A percentile compares a stretch with the other conserved stretches of the same genome.
These are phyloP conservation scores for Brevimyrus niger DNA, from an alignment of 2,113 vertebrate species.

Conservation along the genomic window DNA sequence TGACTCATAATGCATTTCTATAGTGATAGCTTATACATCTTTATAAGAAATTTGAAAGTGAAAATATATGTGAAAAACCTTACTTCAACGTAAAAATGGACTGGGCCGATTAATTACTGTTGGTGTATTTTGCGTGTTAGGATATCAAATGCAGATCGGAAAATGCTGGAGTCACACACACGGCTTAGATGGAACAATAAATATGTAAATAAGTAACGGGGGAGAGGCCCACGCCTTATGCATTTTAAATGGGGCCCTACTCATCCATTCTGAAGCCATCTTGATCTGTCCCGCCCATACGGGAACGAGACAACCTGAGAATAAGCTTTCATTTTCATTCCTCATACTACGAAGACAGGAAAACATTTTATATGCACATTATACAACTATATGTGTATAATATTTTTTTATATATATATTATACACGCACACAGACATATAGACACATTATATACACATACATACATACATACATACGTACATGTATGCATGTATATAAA, in stretches of 20 bases:
- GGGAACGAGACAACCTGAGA: background rate
- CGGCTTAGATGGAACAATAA: background rate
- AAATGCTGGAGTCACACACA: background rate
- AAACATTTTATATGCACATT: background rate
- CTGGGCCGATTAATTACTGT: background rate
- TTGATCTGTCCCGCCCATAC: background rate
- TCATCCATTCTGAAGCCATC: background rate
- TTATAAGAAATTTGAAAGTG: background rate
- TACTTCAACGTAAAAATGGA: background rate
- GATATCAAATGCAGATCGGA: background rate
- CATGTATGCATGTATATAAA: too few species aligned
- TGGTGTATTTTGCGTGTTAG: background rate
- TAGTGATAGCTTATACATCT: conserved; percentile 4
- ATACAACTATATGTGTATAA: background rate
- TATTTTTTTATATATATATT: too few species aligned
- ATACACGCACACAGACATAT: too few species aligned
- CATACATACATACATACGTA: background rate
- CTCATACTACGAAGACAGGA: background rate
- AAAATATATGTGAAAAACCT: background rate
- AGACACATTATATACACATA: too few species aligned
- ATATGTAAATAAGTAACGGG: conserved; percentile 4
- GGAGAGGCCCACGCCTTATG: background rate
- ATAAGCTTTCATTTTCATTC: background rate
- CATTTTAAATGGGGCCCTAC: background rate
- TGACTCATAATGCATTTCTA: background rate